A percentile compares a stretch with the other conserved stretches of the same genome.
Conservation (phyloP, 2,113 vertebrate species). For the Takifugu flavidus region DNA sequence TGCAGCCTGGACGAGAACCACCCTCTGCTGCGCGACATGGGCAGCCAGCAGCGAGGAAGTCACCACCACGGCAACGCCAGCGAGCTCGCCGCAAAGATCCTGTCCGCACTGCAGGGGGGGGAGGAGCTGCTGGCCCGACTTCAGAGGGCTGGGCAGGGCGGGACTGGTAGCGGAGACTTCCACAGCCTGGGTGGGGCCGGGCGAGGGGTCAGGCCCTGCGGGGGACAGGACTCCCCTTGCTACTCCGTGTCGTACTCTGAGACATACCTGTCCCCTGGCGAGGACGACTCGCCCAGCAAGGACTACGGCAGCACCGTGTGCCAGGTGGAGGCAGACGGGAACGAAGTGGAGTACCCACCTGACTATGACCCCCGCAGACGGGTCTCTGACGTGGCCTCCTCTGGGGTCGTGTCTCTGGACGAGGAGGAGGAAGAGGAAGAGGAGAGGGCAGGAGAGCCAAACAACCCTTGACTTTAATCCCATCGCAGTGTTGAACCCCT, state of each 20-base stretch:
- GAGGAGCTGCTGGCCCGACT: constrained; percentile 85
- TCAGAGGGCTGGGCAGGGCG: constrained; percentile 73
- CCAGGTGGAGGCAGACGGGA: constrained; percentile 47
- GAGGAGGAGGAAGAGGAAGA: constrained; percentile 81
- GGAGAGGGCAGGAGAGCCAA: constrained; percentile 58
- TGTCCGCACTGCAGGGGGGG: constrained; percentile 78
- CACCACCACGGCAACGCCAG: constrained; percentile 68
- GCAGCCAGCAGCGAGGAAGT: constrained; percentile 13
- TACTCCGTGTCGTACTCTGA: constrained; percentile 85
- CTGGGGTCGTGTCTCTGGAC: constrained; percentile 90
- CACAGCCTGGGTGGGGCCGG: constrained; percentile 77
- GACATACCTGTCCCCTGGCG: constrained; percentile 84
- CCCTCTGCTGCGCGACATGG: constrained; percentile 79
- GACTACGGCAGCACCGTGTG: constrained; percentile 78
- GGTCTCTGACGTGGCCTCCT: constrained; percentile 90
- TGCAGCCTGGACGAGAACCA: constrained; percentile 91
- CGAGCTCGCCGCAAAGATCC: constrained; percentile 88
- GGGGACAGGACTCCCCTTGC: constrained; percentile 81
- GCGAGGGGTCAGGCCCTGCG: constrained; percentile 72
- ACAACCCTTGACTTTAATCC: constrained; percentile 59
- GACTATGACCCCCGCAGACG: constrained; percentile 77
- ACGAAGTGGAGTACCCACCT: constrained; percentile 21
- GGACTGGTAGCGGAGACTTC: constrained; percentile 82
- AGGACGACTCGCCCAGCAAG: constrained; percentile 84
- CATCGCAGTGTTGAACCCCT: constrained; percentile 23